A percentile compares a stretch with the other conserved stretches of the same genome.
Evolutionary conservation across 1,140 invertebrate species (phyloP).

Genomic region (Aradophagus sp.): DNA sequence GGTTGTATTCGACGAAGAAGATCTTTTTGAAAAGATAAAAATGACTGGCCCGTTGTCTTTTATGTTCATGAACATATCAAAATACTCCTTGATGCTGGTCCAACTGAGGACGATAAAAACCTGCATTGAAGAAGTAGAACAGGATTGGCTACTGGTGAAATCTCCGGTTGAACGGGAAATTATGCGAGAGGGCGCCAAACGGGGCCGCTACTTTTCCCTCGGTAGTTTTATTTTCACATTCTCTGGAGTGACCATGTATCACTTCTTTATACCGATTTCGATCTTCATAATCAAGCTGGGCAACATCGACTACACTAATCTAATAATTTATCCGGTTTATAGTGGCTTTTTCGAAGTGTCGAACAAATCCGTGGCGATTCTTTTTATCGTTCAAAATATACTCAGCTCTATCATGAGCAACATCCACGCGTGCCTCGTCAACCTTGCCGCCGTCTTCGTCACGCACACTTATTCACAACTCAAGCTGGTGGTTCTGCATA

Average conservation of each 20-base stretch:
- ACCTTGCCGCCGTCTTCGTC: slow-evolving; percentile 9
- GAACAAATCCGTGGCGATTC: neutral
- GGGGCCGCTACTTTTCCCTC: slow-evolving; percentile 16
- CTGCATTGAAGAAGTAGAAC: slow-evolving; percentile 13
- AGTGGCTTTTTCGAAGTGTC: slow-evolving; percentile 9
- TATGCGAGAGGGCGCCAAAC: slow-evolving; percentile 11
- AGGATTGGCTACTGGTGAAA: slow-evolving; percentile 3
- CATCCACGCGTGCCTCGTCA: slow-evolving; percentile 17
- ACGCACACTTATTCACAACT: slow-evolving; percentile 27
- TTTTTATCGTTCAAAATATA: slow-evolving; percentile 20
- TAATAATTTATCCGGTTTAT: slow-evolving; percentile 25
- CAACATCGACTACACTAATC: neutral
- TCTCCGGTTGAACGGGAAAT: slow-evolving; percentile 5
- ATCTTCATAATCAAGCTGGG: neutral
- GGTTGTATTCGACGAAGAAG: no score
- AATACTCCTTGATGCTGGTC: slow-evolving; percentile 5
- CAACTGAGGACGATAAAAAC: slow-evolving; percentile 13
- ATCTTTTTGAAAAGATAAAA: slow-evolving; percentile 1
- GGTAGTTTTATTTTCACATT: slow-evolving; percentile 22
- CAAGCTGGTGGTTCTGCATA: slow-evolving; percentile 3
- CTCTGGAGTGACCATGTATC: slow-evolving; percentile 22
- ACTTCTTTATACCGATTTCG: slow-evolving; percentile 20
- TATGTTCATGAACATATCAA: slow-evolving; percentile 12
- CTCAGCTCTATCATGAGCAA: slow-evolving; percentile 1
- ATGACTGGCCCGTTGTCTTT: slow-evolving; percentile 31